A percentile compares a stretch with the other conserved stretches of the same genome.
phyloP scores from a whole-genome alignment of 2,113 vertebrate species.

The Gadus chalcogrammus region DNA sequence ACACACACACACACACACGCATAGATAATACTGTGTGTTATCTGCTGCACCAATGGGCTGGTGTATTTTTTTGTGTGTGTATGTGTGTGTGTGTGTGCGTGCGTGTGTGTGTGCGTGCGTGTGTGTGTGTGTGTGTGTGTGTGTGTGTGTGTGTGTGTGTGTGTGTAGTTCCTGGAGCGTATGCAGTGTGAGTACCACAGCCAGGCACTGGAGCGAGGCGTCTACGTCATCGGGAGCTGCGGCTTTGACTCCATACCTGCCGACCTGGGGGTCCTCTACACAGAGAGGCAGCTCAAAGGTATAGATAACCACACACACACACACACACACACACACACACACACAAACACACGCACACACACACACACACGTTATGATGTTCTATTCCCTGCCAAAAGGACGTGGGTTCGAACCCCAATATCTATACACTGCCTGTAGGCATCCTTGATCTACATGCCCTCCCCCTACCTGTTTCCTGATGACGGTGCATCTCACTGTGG shows the following conservation, averaged over 20 bases:
- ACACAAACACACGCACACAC: too few relatives aligned
- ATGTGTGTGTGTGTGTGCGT: not conserved
- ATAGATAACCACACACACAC: not conserved
- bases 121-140: constrained; percentile 4
- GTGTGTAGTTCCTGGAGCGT: constrained; percentile 81
- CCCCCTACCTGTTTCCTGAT: too few relatives aligned
- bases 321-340: too few relatives aligned
- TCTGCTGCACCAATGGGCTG: not conserved
- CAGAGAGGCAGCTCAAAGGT: constrained; percentile 84
- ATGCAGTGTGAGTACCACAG: constrained; percentile 84
- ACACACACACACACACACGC: too few relatives aligned
- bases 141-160: not conserved
- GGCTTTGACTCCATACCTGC: constrained; percentile 91
- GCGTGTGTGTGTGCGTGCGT: not conserved
- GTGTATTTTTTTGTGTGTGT: not conserved
- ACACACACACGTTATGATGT: too few relatives aligned
- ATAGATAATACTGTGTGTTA: not conserved
- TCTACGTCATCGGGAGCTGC: constrained; percentile 87
- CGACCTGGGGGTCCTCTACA: constrained; percentile 85
- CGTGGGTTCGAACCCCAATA: too few relatives aligned
- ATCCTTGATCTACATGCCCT: too few relatives aligned
- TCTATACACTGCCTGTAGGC: too few relatives aligned
- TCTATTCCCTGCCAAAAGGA: too few relatives aligned
- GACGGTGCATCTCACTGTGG: too few relatives aligned
- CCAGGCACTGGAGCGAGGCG: constrained; percentile 79